phyloP scores from a whole-genome alignment of 53 echinoderm and acorn worm species.

The Pentamera pediparva region DNA sequence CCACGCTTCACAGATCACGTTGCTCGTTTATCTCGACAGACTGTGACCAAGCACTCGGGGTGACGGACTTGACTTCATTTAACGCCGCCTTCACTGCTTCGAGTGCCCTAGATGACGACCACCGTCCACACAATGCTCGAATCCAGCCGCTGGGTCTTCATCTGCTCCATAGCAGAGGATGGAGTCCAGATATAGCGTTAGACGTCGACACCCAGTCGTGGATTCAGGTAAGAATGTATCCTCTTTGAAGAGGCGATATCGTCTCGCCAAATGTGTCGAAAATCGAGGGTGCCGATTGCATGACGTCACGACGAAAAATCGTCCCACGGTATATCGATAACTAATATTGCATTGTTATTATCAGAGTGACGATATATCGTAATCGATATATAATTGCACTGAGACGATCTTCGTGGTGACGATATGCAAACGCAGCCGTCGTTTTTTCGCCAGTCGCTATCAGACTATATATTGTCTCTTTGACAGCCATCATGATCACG shows the following conservation, averaged over 20 bases:
- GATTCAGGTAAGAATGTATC: conserved; percentile 26
- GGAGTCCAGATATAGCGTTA: conserved; percentile 8
- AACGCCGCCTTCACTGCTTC: conserved; percentile 11
- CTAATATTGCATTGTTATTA: too few species aligned
- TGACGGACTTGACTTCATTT: neutral
- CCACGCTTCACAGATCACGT: neutral
- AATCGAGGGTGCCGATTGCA: too few species aligned
- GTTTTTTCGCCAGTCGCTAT: too few species aligned
- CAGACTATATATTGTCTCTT: too few species aligned
- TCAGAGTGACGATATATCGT: too few species aligned
- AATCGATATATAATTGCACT: too few species aligned
- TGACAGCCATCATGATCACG: too few species aligned
- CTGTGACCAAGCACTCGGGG: neutral
- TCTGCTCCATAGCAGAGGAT: neutral
- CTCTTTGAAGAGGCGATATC: neutral
- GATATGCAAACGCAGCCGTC: too few species aligned
- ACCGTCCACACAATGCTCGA: neutral
- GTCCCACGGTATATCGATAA: too few species aligned
- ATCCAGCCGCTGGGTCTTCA: conserved; percentile 21
- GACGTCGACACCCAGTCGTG: neutral
- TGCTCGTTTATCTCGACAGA: neutral
- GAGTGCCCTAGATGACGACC: neutral
- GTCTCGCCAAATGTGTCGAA: too few species aligned
- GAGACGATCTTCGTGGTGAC: too few species aligned
- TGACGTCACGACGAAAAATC: too few species aligned